Conservation (phyloP, 2,888 invertebrate genomes). For the Mamestra brassicae region DNA sequence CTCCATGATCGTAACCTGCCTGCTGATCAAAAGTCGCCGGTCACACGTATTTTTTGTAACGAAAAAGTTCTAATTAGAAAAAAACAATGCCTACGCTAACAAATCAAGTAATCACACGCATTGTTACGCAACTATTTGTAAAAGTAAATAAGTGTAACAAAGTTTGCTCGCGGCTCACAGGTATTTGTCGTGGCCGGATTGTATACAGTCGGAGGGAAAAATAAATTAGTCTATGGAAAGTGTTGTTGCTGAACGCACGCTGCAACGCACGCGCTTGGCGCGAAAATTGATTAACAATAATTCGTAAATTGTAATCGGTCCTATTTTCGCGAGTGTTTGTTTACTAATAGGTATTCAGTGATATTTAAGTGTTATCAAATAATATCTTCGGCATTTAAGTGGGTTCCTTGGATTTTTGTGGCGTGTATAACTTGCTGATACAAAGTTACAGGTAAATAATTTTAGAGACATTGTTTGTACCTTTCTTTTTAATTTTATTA, state of each 20-base stretch:
- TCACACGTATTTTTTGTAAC: slow-evolving; percentile 10
- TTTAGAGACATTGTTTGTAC: not conserved
- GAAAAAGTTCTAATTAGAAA: slow-evolving; percentile 58
- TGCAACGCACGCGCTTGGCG: slow-evolving; percentile 63
- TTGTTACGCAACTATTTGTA: slow-evolving; percentile 72
- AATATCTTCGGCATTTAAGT: slow-evolving; percentile 21
- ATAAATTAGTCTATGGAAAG: slow-evolving; percentile 76
- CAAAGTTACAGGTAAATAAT: slow-evolving; percentile 54
- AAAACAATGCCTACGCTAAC: slow-evolving; percentile 65
- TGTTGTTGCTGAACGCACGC: slow-evolving; percentile 71
- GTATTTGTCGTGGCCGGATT: slow-evolving; percentile 72
- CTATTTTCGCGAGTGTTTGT: slow-evolving; percentile 47
- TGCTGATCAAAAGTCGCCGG: not conserved
- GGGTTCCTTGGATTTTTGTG: slow-evolving; percentile 50
- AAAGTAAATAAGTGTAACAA: slow-evolving; percentile 71
- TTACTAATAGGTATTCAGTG: slow-evolving; percentile 27
- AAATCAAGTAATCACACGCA: slow-evolving; percentile 75
- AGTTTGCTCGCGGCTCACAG: slow-evolving; percentile 69
- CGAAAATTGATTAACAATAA: slow-evolving; percentile 60
- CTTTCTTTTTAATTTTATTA: not conserved
- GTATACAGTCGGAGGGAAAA: slow-evolving; percentile 61
- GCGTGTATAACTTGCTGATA: slow-evolving; percentile 22
- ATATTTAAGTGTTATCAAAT: slow-evolving; percentile 23
- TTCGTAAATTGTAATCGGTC: slow-evolving; percentile 57
- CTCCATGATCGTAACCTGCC: not conserved